Conservation (phyloP, 2,888 invertebrate species). For the Lagria hirta region DNA sequence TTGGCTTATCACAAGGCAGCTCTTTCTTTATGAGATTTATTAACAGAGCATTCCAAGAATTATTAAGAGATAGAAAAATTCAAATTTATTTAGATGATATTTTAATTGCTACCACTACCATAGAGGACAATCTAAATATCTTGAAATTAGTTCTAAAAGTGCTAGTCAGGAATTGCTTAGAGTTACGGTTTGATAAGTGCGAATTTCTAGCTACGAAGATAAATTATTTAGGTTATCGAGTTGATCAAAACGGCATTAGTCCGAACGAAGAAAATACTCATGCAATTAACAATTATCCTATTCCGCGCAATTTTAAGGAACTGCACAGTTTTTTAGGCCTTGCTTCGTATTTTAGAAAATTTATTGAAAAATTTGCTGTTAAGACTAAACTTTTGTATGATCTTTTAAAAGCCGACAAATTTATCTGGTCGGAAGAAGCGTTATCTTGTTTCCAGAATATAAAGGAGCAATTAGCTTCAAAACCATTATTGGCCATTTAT, state of each 20-base stretch:
- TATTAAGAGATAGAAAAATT: constrained; percentile 15
- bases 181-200: constrained; percentile 22
- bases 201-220: constrained; percentile 15
- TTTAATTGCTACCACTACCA: constrained; percentile 18
- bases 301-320: constrained; percentile 15
- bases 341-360: constrained; percentile 16
- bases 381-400: constrained; percentile 10
- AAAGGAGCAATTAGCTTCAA: background rate
- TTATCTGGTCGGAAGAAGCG: too few relatives aligned
- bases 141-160: constrained; percentile 13
- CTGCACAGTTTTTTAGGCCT: constrained; percentile 19
- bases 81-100: constrained; percentile 30
- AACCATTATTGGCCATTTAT: constrained; percentile 33
- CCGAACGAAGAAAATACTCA: constrained; percentile 12
- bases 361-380: constrained; percentile 9
- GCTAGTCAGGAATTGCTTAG: constrained; percentile 9
- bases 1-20: constrained; percentile 35
- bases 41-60: constrained; percentile 19
- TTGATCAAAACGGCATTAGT: constrained; percentile 11
- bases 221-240: constrained; percentile 17
- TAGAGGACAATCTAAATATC: constrained; percentile 25
- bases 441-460: too few relatives aligned
- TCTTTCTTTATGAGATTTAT: constrained; percentile 29
- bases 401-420: constrained; percentile 28
- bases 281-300: constrained; percentile 12